phyloP scores from a whole-genome alignment of 2,797 vertebrate genomes.

The Platalea minor region DNA sequence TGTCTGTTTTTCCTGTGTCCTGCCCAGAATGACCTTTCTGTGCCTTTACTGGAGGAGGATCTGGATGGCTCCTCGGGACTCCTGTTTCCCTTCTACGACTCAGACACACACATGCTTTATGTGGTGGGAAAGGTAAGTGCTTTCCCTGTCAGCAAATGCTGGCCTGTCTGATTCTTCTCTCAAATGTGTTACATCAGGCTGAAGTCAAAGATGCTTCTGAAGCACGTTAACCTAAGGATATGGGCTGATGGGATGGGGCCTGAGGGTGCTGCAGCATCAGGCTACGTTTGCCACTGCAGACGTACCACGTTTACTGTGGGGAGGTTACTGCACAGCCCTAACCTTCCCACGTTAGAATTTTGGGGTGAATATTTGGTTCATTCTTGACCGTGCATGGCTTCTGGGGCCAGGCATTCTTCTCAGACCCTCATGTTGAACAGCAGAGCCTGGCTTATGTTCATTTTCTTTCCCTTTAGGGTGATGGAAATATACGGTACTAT shows the following conservation, averaged over 20 bases:
- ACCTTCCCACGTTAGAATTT: background rate
- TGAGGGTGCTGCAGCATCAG: background rate
- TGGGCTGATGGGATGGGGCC: background rate
- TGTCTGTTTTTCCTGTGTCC: background rate
- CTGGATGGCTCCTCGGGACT: constrained; percentile 89
- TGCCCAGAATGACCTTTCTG: constrained; percentile 84
- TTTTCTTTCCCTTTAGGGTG: constrained; percentile 80
- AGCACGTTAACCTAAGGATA: background rate
- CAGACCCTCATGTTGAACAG: background rate
- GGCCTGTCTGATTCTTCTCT: background rate
- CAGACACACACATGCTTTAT: constrained; percentile 89
- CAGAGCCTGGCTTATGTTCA: background rate
- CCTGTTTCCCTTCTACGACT: constrained; percentile 90
- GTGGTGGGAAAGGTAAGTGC: constrained; percentile 89
- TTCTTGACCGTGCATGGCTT: background rate
- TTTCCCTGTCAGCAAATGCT: background rate
- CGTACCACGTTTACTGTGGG: background rate
- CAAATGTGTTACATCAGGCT: background rate
- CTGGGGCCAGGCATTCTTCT: background rate
- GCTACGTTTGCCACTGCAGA: background rate
- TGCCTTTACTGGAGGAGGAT: constrained; percentile 88
- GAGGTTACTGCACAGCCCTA: background rate
- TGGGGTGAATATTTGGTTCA: background rate
- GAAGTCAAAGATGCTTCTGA: background rate
- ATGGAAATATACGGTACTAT: constrained; percentile 96